These are phyloP conservation scores for Drosophila acutilabella DNA, from an alignment of 2,888 invertebrate genomes.

Conservation along the genomic window DNA sequence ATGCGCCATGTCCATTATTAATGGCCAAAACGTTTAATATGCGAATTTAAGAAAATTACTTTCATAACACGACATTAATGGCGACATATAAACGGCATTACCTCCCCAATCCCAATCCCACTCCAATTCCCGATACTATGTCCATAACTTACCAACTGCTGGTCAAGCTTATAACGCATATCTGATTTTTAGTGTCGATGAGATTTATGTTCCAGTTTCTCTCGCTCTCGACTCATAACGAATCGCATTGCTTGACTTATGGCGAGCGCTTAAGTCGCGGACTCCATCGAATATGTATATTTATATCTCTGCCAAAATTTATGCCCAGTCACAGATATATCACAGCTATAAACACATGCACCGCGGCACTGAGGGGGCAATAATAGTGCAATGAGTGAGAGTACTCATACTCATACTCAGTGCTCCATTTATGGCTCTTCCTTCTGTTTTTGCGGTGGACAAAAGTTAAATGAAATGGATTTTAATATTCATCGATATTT, in stretches of 20 bases:
- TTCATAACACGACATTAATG: slow-evolving; percentile 79
- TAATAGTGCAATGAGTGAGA: slow-evolving; percentile 12
- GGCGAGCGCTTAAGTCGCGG: slow-evolving; percentile 65
- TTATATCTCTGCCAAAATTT: slow-evolving; percentile 40
- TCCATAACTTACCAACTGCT: slow-evolving; percentile 16
- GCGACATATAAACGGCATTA: slow-evolving; percentile 63
- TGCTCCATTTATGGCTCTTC: slow-evolving; percentile 3
- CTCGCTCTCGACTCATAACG: slow-evolving; percentile 29
- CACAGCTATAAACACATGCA: slow-evolving; percentile 12
- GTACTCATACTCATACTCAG: neutral
- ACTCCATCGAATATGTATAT: slow-evolving; percentile 44
- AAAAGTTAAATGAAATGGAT: slow-evolving; percentile 55
- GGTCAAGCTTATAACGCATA: slow-evolving; percentile 49
- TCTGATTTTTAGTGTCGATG: slow-evolving; percentile 80
- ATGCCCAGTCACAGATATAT: slow-evolving; percentile 39
- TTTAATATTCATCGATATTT: slow-evolving; percentile 44
- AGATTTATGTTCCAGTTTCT: slow-evolving; percentile 67
- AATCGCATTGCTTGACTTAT: slow-evolving; percentile 62
- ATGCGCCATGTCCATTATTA: slow-evolving; percentile 55
- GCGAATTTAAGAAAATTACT: slow-evolving; percentile 80
- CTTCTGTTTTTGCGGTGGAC: slow-evolving; percentile 45
- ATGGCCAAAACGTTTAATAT: slow-evolving; percentile 76
- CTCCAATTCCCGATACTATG: neutral
- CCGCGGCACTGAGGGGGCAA: neutral
- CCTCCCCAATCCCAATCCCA: slow-evolving; percentile 6